Evolutionary conservation across 2,113 vertebrate genomes (phyloP).

Genomic region (Scartelaos histophorus): DNA sequence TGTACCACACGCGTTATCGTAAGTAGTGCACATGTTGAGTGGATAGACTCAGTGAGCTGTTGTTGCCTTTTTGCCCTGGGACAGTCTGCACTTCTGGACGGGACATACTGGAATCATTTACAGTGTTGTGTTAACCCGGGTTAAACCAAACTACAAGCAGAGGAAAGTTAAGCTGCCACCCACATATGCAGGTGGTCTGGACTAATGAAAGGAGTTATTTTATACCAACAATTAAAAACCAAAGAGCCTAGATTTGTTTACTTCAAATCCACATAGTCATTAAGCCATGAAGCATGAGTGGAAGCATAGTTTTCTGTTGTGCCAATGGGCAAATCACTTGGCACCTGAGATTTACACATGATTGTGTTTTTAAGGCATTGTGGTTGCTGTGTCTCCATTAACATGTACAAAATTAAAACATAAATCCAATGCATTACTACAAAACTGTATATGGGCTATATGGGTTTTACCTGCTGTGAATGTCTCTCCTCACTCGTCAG

Average conservation of each 20-base stretch:
- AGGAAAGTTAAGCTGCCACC: slow-evolving; percentile 34
- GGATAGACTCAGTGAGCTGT: not conserved
- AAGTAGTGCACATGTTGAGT: slow-evolving; percentile 19
- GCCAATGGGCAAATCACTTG: not conserved
- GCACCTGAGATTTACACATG: too few relatives aligned
- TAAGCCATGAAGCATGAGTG: not conserved
- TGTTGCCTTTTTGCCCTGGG: not conserved
- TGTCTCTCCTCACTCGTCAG: not conserved
- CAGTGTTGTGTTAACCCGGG: slow-evolving; percentile 62
- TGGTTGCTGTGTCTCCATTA: too few relatives aligned
- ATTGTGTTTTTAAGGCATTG: too few relatives aligned
- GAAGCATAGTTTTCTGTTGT: not conserved
- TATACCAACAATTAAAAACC: not conserved
- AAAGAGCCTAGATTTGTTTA: not conserved
- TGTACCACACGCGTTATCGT: not conserved
- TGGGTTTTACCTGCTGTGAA: not conserved
- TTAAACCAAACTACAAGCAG: slow-evolving; percentile 35
- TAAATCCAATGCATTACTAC: too few relatives aligned
- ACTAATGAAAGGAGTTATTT: not conserved
- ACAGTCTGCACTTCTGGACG: slow-evolving; percentile 6
- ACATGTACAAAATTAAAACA: too few relatives aligned
- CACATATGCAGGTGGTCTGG: slow-evolving; percentile 37
- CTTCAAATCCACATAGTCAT: slow-evolving; percentile 6
- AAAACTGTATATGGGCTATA: too few relatives aligned
- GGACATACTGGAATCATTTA: slow-evolving; percentile 62